phyloP scores from a whole-genome alignment of 2,113 vertebrate genomes.

The Eleginops maclovinus region DNA sequence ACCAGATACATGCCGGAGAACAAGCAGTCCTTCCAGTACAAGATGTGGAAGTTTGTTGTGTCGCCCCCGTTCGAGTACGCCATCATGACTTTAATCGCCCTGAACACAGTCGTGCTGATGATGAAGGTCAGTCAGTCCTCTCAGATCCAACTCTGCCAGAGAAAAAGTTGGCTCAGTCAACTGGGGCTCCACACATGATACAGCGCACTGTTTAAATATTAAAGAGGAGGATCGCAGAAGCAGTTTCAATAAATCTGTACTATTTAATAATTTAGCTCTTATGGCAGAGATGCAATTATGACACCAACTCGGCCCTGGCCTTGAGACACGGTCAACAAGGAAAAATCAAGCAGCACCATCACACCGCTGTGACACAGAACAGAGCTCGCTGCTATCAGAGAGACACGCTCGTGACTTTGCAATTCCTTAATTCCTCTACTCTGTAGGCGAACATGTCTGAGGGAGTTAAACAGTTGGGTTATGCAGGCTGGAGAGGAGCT shows the following conservation, averaged over 20 bases:
- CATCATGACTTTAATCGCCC: slow-evolving; percentile 97
- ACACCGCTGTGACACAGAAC: background rate
- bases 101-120: slow-evolving; percentile 98
- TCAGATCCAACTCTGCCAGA: slow-evolving; percentile 11
- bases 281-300: slow-evolving; percentile 11
- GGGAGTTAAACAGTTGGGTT: slow-evolving; percentile 14
- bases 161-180: slow-evolving; percentile 2
- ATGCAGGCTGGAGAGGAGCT: background rate
- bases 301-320: background rate
- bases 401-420: slow-evolving; percentile 7
- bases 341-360: slow-evolving; percentile 2
- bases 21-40: slow-evolving; percentile 97
- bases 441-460: slow-evolving; percentile 10
- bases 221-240: background rate
- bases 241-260: slow-evolving; percentile 18
- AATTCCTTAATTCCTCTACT: slow-evolving; percentile 3
- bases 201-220: slow-evolving; percentile 14
- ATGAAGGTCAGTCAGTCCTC: slow-evolving; percentile 91
- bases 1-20: slow-evolving; percentile 97
- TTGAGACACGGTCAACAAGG: slow-evolving; percentile 21
- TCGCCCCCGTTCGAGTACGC: slow-evolving; percentile 98
- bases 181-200: background rate
- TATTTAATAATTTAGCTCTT: slow-evolving; percentile 24
- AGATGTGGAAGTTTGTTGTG: slow-evolving; percentile 98
- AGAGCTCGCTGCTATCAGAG: slow-evolving; percentile 1